Base-by-base conservation (phyloP, 2,888 invertebrate genomes). In the Cynaeus angustus region DNA sequence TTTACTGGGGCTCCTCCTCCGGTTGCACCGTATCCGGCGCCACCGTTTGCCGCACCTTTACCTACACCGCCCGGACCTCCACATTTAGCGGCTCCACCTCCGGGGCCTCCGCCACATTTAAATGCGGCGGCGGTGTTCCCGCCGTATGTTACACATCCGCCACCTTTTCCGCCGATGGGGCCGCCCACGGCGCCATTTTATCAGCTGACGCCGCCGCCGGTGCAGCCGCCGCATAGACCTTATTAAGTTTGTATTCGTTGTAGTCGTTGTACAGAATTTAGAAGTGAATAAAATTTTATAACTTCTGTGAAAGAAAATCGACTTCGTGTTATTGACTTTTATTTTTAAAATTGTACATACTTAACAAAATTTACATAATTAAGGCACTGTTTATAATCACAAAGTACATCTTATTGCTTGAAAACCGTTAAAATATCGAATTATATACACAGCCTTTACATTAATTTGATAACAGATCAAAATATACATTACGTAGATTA, bases 51-150 rank as follows among this genome's bases (percentile, higher is more conserved):
- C 21, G 59, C 65, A 8, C 56, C 77, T 62, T 59, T 74, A 28
- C 73, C 66, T 12, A 70, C 38, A 0, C 71, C 71, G 58, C 78
- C 74, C 56, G 78, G 61, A 41, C 78, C 80, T 2, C 78, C 79
- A 1, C 83, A 82, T 74, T 73, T 82, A 66, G 72, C 85, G 0
- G 83, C 88, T 55, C 85, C 85, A 61, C 88, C 87, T 72, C 77
- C 86, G 0, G 84, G 87, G 0, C 85, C 87, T 43, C 88, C 86
- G 0, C 85, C 86, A 7, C 85, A 85, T 65, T 77, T 83, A 28
- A 53, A 78, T 30, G 81, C 83, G 3, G 81, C 80, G 10, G 73
- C 75, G 7, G 82, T 82, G 6, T 84, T 80, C 75, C 79, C 83
- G 3, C 74, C 78, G 3, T 83, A 79, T 50, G 81, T 82, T 0